Percentiles rank a stretch among this genome's conserved stretches.
phyloP scores from a whole-genome alignment of 64 coral and sea anemone genomes.

The Dendrophyllia cribrosa region DNA sequence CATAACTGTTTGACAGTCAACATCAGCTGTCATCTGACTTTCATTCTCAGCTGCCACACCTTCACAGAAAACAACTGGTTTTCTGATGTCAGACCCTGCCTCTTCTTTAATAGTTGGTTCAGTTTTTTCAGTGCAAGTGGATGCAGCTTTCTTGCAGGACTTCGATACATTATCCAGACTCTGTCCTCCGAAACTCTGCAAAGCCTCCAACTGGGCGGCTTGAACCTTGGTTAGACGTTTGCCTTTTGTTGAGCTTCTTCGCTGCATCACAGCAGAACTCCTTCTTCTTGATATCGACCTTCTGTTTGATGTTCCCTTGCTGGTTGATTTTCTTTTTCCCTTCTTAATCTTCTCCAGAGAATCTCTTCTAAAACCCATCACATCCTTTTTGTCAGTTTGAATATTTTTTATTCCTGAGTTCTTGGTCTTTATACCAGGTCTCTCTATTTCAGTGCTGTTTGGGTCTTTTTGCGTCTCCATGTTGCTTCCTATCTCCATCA shows the following conservation, averaged over 20 bases:
- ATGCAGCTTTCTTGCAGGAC: background rate
- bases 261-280: background rate
- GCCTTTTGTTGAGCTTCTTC: constrained; percentile 27
- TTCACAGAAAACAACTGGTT: background rate
- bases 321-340: background rate
- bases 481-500: constrained; percentile 25
- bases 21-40: background rate
- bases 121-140: background rate
- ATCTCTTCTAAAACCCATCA: background rate
- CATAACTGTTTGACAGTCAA: background rate
- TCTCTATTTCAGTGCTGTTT: background rate
- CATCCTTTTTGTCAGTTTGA: background rate
- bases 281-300: constrained; percentile 10
- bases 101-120: background rate
- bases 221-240: constrained; percentile 49
- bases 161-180: constrained; percentile 6
- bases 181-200: constrained; percentile 43
- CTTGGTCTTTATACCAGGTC: background rate
- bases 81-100: background rate
- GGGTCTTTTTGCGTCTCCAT: background rate
- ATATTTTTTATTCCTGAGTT: background rate
- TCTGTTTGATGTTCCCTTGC: constrained; percentile 60
- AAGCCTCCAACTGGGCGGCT: constrained; percentile 23
- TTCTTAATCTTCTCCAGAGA: background rate
- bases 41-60: background rate